Evolutionary conservation across 1,140 invertebrate genomes (phyloP).

Genomic region (Chionoecetes opilio): DNA sequence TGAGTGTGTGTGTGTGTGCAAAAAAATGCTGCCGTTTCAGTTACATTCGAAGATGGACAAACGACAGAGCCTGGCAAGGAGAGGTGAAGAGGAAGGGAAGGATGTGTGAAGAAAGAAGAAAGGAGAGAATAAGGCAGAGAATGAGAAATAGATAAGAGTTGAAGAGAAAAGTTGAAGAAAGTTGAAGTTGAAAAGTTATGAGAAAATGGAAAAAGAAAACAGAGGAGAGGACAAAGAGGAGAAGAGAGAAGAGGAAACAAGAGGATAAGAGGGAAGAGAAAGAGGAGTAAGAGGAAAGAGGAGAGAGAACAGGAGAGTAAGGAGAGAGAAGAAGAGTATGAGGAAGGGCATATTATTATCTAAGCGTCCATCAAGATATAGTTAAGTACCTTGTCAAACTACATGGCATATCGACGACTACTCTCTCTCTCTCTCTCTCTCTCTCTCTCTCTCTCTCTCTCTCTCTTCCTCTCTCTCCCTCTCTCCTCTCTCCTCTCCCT

Average conservation of each 20-base stretch:
- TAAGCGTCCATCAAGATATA: no score
- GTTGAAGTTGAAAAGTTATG: not conserved
- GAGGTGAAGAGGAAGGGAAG: no score
- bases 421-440: conserved; percentile 37
- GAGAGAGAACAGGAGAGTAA: no score
- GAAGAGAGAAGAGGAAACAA: no score
- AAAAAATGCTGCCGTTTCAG: not conserved
- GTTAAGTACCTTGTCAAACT: no score
- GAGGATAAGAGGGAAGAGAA: not conserved
- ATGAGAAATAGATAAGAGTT: not conserved
- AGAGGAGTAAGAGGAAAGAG: no score
- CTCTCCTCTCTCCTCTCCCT: not conserved
- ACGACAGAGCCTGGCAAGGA: no score
- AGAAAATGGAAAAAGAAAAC: not conserved
- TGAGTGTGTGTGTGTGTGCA: not conserved
- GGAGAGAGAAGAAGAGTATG: not conserved
- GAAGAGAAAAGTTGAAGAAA: not conserved
- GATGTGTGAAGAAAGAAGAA: not conserved
- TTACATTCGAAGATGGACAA: no score
- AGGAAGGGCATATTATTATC: no score
- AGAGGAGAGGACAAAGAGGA: not conserved
- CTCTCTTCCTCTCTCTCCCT: not conserved
- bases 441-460: conserved; percentile 48
- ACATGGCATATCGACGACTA: no score
- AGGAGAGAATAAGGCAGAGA: not conserved